Base-by-base conservation (phyloP, 2,113 vertebrate genomes). In the Notarius quadriscutis region DNA sequence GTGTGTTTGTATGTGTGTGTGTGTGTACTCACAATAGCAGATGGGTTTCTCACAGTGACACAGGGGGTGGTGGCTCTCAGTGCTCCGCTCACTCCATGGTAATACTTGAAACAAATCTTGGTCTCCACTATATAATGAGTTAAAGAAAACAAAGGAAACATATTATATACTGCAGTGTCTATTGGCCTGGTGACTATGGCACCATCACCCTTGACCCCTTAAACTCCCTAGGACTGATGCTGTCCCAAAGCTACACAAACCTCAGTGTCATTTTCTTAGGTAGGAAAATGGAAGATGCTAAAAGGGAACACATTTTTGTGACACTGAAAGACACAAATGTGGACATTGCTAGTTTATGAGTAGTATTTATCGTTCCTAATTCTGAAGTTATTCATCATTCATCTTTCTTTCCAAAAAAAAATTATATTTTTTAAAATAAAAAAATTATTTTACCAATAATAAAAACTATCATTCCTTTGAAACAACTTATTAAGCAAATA, bases 101-200 rank as follows among this genome's bases (percentile, higher is more conserved):
- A 99, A 91, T 99, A 99, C 92, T 97, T 98, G 95, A 99, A 99
- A 95, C 98, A 99, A 93, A 99, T 97, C 95, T 97, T 97, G 71
- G 97, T 99, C 96, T 99, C 98, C 87, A 95, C 98, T 99, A 88
- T 86, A 94, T 91, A 51, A 85, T 58, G 92, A 18, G 20, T 4
- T 9, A 7, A 81, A 72, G 20, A 62, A 81, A 81, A 81, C 12
- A 22, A 41, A 34, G 2, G n/a, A 15, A 27, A 58, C 34, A 58
- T 58, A 57, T 80, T 58, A 58, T 30, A 20, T 7, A n/a, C 5
- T 53, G 48, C 72, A 1, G 5, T 15, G 34, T 74, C 34, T 48
- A 14, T 50, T 50, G 41, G 48, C 48, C 48, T 77, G 74, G 50
- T 17, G 12, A 51, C 22, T 78, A 55, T 27, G 50, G 2, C 51